phyloP scores from a whole-genome alignment of 2,888 invertebrate genomes.

The Alviniconcha strummeri region DNA sequence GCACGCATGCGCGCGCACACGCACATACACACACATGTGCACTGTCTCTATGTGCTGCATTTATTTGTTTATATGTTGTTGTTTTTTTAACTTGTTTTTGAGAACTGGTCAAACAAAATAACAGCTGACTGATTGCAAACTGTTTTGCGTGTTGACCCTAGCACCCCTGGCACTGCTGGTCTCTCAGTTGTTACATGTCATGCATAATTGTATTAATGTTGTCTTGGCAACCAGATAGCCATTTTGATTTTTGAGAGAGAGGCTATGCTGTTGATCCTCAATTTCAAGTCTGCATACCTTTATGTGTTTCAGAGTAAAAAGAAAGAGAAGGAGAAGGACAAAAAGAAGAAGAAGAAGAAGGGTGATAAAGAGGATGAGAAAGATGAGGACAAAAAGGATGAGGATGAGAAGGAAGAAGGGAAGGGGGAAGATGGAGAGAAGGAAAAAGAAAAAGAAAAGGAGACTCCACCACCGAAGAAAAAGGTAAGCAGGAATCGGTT shows the following conservation, averaged over 20 bases:
- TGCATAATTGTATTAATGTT: background rate
- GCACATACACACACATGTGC: too few species aligned
- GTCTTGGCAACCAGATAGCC: background rate
- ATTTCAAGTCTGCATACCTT: background rate
- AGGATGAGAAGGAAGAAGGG: slow-evolving; percentile 35
- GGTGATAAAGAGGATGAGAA: slow-evolving; percentile 23
- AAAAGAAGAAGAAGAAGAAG: slow-evolving; percentile 21
- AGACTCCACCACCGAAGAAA: slow-evolving; percentile 25
- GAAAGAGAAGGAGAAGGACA: slow-evolving; percentile 35
- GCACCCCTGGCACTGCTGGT: too few species aligned
- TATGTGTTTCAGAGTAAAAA: slow-evolving; percentile 16
- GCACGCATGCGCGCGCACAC: too few species aligned
- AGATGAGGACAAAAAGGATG: slow-evolving; percentile 35
- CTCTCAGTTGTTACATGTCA: too few species aligned
- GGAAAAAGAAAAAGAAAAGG: slow-evolving; percentile 29
- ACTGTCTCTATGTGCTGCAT: too few species aligned
- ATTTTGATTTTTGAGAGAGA: slow-evolving; percentile 28
- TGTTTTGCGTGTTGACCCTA: too few species aligned
- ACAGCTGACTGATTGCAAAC: too few species aligned
- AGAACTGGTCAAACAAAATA: too few species aligned
- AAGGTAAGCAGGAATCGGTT: slow-evolving; percentile 17
- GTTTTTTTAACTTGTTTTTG: too few species aligned
- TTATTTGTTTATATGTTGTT: too few species aligned
- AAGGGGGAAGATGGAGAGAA: slow-evolving; percentile 33
- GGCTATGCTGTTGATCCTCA: slow-evolving; percentile 26